phyloP scores from a whole-genome alignment of 2,797 vertebrate species.

The Anisognathus igniventris region DNA sequence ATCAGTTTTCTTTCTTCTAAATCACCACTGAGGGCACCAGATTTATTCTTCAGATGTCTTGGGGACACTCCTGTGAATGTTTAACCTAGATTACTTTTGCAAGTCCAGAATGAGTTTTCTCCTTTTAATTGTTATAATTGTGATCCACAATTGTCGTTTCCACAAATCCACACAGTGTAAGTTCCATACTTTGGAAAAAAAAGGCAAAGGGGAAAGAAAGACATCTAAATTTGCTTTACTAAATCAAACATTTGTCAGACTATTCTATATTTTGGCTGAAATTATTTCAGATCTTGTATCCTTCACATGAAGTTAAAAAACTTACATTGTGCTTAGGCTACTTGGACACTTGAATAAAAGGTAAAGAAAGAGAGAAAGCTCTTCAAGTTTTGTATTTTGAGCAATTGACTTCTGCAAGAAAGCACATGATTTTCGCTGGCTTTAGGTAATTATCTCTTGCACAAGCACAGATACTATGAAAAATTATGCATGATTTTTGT shows the following conservation, averaged over 20 bases:
- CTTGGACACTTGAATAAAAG: not conserved
- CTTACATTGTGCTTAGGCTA: not conserved
- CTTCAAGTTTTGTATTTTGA: not conserved
- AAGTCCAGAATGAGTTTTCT: not conserved
- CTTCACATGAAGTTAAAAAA: not conserved
- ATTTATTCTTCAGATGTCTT: constrained; percentile 18
- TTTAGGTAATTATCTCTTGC: not conserved
- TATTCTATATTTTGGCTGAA: not conserved
- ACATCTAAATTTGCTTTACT: not conserved
- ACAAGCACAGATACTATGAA: not conserved
- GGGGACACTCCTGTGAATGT: not conserved
- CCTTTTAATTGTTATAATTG: not conserved
- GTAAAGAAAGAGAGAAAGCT: not conserved
- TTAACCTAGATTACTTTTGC: not conserved
- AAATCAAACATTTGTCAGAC: not conserved
- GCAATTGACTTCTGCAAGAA: not conserved
- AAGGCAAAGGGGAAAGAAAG: not conserved
- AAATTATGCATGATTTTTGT: not conserved
- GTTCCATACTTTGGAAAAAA: not conserved
- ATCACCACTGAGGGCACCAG: not conserved
- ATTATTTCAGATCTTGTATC: not conserved
- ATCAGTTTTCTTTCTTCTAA: not conserved
- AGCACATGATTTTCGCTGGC: not conserved
- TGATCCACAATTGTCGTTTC: not conserved
- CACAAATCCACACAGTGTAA: not conserved